Evolutionary conservation across 2,888 invertebrate genomes (phyloP), one percentile per base, ranked within the genome.

Genomic region (Nebria brevicollis): DNA sequence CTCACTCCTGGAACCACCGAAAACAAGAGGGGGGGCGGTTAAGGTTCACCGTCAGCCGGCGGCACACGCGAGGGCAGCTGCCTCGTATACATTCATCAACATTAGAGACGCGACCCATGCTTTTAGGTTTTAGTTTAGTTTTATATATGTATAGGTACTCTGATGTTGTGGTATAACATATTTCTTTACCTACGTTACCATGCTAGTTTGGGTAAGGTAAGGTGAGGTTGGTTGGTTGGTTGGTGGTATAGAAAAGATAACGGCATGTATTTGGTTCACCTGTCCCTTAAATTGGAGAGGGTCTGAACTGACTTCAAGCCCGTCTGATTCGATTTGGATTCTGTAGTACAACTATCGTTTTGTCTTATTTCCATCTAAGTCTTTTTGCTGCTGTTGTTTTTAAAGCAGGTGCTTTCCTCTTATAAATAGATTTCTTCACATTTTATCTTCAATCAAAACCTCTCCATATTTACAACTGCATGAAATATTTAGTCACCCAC

Each of bases 11-110:
- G 25, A 15, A 13, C 70, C 70, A 11, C 70, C 25, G 26, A 26
- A 11, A 25, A 68, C 2, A 2, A 26, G 25, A 10, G 70, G 70
- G 70, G 77, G 72, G 68, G 77, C 82, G 83, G 77, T 80, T 81
- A 81, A 79, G 78, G 82, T 81, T 74, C 82, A 70, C 77, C 81
- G 83, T 83, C 83, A 83, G 85, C 84, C 84, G 85, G 82, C 84
- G 85, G 83, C 84, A 84, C 82, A 82, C 82, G 84, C 83, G 84
- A 86, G 82, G 84, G 83, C 84, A 83, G 83, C 83, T 80, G 82
- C 82, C 70, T 70, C 70, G 70, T 70, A 15, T 20, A 70, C 70
- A 70, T 70, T 70, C 34, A 70, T 70, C 70, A 70, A 70, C 70
- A 70, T 70, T 70, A 70, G 70, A 70, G 70, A 70, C 26, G 70